Evolutionary conservation across 2,888 invertebrate species (phyloP), one percentile per base, ranked within the genome.

Genomic region (Dendrolimus houi): DNA sequence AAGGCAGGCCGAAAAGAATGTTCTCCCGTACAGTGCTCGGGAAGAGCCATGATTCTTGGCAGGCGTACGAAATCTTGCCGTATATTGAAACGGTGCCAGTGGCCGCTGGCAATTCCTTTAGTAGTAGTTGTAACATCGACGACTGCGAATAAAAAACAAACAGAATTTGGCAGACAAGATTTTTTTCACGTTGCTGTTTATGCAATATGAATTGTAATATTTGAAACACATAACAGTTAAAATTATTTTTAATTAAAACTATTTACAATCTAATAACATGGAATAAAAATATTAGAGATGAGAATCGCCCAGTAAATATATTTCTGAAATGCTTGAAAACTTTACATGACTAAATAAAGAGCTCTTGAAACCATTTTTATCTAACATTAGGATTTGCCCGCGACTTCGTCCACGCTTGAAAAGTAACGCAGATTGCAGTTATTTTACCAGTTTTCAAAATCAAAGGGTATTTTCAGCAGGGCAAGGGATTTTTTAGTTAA

Each of bases 21-120:
- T 98, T 98, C 73, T 97, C 96, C 56, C 95, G 88, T 1, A 98
- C 92, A 1, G 95, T 94, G 13, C 93, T 93, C 1, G 94, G 94
- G 75, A 95, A 95, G 0, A 95, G 92, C 97, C 97, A 98, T 8
- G 97, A 93, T 75, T 97, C 96, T 81, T 97, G 97, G 64, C 95
- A 92, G 0, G 96, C 95, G 79, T 97, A 97, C 41, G 95, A 94
- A 12, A 94, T 59, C 52, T 75, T 85, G 2, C 94, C 97, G 56
- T 92, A 91, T 12, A 95, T 88, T 57, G 92, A 86, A 17, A 96
- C 82, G 10, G 84, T 87, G 53, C 97, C 96, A 55, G 77, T 71
- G 7, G 85, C 81, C 47, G 94, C 77, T 1, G 93, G 93, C 61
- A 96, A 84, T 81, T 97, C 97, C 55, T 94, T 93, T 56, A 97